Evolutionary conservation across 2,113 vertebrate species (phyloP).

Genomic region (Pygoscelis antarcticus): DNA sequence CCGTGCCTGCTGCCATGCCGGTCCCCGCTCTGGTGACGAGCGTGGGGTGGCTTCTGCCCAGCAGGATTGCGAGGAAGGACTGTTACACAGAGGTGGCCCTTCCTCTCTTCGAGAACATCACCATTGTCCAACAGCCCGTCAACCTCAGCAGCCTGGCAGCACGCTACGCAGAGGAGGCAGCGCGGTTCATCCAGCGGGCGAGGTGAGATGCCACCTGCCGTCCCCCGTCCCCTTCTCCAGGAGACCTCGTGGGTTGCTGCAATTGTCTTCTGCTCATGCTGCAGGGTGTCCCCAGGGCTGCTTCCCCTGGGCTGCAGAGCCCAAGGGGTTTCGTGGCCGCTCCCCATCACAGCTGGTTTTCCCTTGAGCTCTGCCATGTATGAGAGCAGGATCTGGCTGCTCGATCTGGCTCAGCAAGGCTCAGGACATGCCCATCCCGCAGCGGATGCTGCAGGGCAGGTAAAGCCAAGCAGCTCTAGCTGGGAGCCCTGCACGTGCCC

Average conservation of each 20-base stretch:
- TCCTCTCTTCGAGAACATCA: constrained; percentile 87
- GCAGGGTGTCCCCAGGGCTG: neutral
- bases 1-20: fast-evolving
- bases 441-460: neutral
- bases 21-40: fast-evolving
- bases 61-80: constrained; percentile 3
- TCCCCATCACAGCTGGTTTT: neutral
- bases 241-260: neutral
- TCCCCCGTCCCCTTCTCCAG: fast-evolving
- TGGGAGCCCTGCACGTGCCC: neutral
- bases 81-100: constrained; percentile 85
- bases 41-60: neutral
- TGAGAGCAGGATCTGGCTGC: neutral
- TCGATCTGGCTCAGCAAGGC: neutral
- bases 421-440: neutral
- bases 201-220: constrained; percentile 72
- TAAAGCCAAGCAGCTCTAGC: neutral
- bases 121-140: constrained; percentile 88
- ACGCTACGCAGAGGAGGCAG: constrained; percentile 76
- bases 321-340: neutral
- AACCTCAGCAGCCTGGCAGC: constrained; percentile 80
- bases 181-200: constrained; percentile 78
- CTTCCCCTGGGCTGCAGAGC: neutral
- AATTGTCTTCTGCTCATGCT: neutral
- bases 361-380: neutral